phyloP scores from a whole-genome alignment of 1,140 invertebrate species.

The Heliothis virescens region DNA sequence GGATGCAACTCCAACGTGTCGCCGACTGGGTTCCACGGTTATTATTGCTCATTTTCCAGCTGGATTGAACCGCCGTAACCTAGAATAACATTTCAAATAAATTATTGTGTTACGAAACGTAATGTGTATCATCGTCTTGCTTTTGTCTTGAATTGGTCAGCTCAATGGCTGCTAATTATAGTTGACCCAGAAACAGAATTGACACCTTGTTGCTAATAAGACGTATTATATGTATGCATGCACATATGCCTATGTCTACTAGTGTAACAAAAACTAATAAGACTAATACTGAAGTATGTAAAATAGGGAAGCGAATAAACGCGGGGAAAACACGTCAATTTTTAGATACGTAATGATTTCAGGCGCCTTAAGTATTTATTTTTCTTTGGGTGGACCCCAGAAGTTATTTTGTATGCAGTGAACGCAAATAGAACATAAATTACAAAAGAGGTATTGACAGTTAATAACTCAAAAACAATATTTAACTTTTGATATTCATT shows the following conservation, averaged over 20 bases:
- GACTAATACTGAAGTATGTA: not conserved
- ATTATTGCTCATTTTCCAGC: conserved; percentile 59
- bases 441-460: too few relatives aligned
- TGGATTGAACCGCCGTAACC: conserved; percentile 54
- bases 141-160: conserved; percentile 22
- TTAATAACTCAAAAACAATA: too few relatives aligned
- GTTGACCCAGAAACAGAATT: conserved; percentile 34
- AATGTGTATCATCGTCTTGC: not conserved
- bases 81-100: conserved; percentile 55
- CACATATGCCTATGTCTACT: not conserved
- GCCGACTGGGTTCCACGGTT: conserved; percentile 55
- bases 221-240: conserved; percentile 6
- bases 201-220: conserved; percentile 7
- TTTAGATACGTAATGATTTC: too few relatives aligned
- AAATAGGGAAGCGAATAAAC: not conserved
- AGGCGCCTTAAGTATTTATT: too few relatives aligned
- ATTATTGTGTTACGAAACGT: not conserved
- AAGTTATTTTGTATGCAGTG: too few relatives aligned
- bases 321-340: too few relatives aligned
- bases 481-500: too few relatives aligned
- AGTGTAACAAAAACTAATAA: not conserved
- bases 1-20: conserved; percentile 53
- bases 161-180: conserved; percentile 18
- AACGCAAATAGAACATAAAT: too few relatives aligned
- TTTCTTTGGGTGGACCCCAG: too few relatives aligned